Conservation (phyloP, 2,797 vertebrate genomes). For the Alexandromys oeconomus region DNA sequence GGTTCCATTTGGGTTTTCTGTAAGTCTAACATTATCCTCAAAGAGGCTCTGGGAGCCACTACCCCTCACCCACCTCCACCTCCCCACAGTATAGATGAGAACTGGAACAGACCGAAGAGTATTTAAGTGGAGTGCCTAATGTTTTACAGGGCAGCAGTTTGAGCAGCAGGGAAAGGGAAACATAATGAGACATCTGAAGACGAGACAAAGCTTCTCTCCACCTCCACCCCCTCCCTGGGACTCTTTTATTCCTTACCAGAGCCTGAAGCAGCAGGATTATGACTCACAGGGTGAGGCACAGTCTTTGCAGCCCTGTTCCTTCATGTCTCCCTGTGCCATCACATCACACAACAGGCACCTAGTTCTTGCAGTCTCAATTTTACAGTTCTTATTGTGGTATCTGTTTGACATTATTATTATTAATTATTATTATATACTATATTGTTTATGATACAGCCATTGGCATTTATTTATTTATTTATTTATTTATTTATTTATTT, state of each 20-base stretch:
- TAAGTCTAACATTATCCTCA: background rate
- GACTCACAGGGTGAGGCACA: constrained; percentile 70
- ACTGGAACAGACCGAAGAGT: constrained; percentile 66
- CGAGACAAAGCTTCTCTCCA: constrained; percentile 68
- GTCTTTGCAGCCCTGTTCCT: constrained; percentile 30
- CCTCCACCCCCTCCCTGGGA: constrained; percentile 56
- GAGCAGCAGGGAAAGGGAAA: constrained; percentile 69
- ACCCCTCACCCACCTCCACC: background rate
- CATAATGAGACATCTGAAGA: constrained; percentile 67
- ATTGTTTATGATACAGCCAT: constrained; percentile 47
- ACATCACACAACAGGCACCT: constrained; percentile 40
- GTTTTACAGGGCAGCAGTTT: constrained; percentile 70
- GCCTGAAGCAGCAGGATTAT: constrained; percentile 60
- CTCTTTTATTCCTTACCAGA: constrained; percentile 69
- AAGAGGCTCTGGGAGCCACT: constrained; percentile 47
- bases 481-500: constrained; percentile 54
- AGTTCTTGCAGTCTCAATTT: constrained; percentile 48
- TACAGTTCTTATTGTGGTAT: constrained; percentile 51
- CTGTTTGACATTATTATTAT: constrained; percentile 38
- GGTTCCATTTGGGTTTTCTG: constrained; percentile 25
- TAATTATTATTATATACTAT: background rate
- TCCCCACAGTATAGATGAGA: constrained; percentile 23
- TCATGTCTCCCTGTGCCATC: background rate
- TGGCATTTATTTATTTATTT: constrained; percentile 38
- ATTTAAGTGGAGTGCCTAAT: constrained; percentile 69